These are phyloP conservation scores for Digitonthophagus gazella DNA, from an alignment of 2,888 invertebrate species.

Conservation along the genomic window DNA sequence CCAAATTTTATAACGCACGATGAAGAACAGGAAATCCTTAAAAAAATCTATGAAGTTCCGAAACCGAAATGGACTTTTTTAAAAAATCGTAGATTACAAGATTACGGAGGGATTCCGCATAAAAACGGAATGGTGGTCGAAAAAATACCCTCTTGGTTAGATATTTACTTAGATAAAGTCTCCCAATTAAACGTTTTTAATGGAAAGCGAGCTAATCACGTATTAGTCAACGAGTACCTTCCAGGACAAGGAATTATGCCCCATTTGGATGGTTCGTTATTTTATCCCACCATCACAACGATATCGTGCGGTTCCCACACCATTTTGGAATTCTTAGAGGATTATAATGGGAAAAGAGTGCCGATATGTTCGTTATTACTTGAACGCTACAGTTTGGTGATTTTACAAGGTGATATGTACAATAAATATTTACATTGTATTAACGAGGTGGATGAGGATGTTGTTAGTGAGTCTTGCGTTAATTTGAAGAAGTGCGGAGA, in stretches of 20 bases:
- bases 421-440: slow-evolving; percentile 84
- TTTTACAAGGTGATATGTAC: slow-evolving; percentile 83
- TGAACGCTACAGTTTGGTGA: slow-evolving; percentile 83
- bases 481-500: slow-evolving; percentile 66
- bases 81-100: slow-evolving; percentile 87
- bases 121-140: slow-evolving; percentile 92
- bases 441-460: slow-evolving; percentile 66
- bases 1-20: slow-evolving; percentile 78
- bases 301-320: slow-evolving; percentile 90
- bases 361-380: slow-evolving; percentile 72
- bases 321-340: slow-evolving; percentile 78
- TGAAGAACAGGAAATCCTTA: slow-evolving; percentile 70
- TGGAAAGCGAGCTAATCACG: slow-evolving; percentile 81
- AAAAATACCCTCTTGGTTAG: slow-evolving; percentile 82
- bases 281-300: slow-evolving; percentile 89
- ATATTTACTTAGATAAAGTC: slow-evolving; percentile 68
- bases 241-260: slow-evolving; percentile 96
- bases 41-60: slow-evolving; percentile 75
- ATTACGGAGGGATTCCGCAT: slow-evolving; percentile 89
- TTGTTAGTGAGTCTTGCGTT: slow-evolving; percentile 58
- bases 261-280: slow-evolving; percentile 93
- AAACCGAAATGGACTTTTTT: slow-evolving; percentile 96
- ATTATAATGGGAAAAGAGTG: slow-evolving; percentile 48
- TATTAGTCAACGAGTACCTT: slow-evolving; percentile 90
- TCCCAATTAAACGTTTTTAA: slow-evolving; percentile 67